Base-by-base conservation (phyloP, 2,888 invertebrate species). In the Cylindroiulus punctatus region DNA sequence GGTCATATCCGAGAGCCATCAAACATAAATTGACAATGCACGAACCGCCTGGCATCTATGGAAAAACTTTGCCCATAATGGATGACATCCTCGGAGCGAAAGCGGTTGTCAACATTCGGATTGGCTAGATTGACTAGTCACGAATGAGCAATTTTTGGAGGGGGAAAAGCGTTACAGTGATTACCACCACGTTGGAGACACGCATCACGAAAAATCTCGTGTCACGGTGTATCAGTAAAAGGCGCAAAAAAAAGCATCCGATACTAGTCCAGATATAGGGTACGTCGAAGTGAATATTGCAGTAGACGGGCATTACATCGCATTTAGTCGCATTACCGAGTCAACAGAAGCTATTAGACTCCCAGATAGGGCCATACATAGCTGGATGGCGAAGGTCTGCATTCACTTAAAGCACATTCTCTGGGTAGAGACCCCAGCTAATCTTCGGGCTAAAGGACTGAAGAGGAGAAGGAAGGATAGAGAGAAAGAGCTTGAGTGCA, bases 271-370 rank as follows among this genome's bases (percentile, higher is more conserved):
- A 44, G 44, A 44, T 44, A 44, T 44, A 44, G 44, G 1, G 14
- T n/a, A n/a, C 12, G 42, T 19, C 52, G 52, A 52, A 52, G 52
- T 52, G 52, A 52, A 52, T 52, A n/a, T 57, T 57, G 57, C 57
- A 57, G n/a, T 57, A 57, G 57, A n/a, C 57, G 5, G 22, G 57
- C 57, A 57, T 57, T 57, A 57, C 57, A 57, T n/a, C 57, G 22
- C 57, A 57, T 57, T 57, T 57, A 57, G 57, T 22, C 57, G 57
- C 57, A 57, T 57, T 57, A 57, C 7, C n/a, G 57, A 57, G 57
- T 57, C 22, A 57, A 57, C 57, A 57, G 22, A 57, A 57, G 57
- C 57, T 57, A 57, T 57, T 57, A 57, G 57, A 57, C 22, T 57
- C 57, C 57, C 57, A 57, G 57, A 57, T 57, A 57, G 22, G 22